Evolutionary conservation across 1,140 invertebrate species (phyloP).

Genomic region (Eufriesea mexicana): DNA sequence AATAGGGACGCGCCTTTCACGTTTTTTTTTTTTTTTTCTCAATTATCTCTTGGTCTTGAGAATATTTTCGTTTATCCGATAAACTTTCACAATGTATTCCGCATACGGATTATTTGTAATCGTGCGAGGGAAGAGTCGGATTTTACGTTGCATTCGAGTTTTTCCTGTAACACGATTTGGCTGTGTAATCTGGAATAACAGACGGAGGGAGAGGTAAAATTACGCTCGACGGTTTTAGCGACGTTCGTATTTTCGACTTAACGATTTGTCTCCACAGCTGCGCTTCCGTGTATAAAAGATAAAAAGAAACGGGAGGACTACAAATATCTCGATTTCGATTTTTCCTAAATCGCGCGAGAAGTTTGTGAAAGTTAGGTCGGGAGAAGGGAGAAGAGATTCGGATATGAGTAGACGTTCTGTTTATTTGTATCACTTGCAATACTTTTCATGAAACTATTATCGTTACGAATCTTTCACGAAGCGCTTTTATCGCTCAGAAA

Average conservation of each 20-base stretch:
- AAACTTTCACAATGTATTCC: not conserved
- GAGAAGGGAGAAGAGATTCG: not conserved
- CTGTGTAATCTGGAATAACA: slow-evolving; percentile 36
- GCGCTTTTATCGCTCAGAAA: not conserved
- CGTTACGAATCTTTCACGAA: not conserved
- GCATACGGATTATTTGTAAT: not conserved
- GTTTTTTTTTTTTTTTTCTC: not conserved
- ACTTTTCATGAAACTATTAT: not conserved
- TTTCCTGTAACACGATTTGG: not conserved
- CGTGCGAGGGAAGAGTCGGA: not conserved
- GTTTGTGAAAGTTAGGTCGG: not conserved
- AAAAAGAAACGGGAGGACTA: not conserved
- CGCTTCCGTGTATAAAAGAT: not conserved
- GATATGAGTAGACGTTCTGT: slow-evolving; percentile 10
- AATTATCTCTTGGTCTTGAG: not conserved
- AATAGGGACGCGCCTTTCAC: no score
- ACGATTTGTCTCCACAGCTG: slow-evolving; percentile 42
- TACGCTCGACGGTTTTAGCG: slow-evolving; percentile 32
- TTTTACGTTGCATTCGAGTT: no score
- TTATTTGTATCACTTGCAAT: slow-evolving; percentile 18
- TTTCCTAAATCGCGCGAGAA: not conserved
- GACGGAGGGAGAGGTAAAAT: not conserved
- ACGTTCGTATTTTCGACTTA: slow-evolving; percentile 38
- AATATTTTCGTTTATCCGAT: no score
- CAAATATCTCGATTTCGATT: not conserved